phyloP scores from a whole-genome alignment of 1,140 invertebrate genomes.

The Scaptomyza montana region DNA sequence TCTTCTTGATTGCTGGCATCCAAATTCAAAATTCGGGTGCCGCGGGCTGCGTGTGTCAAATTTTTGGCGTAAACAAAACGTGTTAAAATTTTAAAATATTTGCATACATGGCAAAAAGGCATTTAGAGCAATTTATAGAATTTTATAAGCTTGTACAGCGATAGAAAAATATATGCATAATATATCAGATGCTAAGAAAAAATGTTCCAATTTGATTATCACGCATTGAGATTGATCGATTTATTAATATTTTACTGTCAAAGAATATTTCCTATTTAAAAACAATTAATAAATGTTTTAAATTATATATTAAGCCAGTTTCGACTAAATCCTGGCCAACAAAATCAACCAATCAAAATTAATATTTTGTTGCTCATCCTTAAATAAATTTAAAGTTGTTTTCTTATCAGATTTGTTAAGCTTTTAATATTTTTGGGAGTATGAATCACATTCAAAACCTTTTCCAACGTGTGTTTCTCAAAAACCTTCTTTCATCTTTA shows the following conservation, averaged over 20 bases:
- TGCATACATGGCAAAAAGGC: constrained; percentile 33
- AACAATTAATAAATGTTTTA: too few relatives aligned
- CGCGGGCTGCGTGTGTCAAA: constrained; percentile 44
- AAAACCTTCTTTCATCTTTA: constrained; percentile 50
- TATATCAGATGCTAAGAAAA: constrained; percentile 22
- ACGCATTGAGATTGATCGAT: constrained; percentile 20
- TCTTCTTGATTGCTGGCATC: constrained; percentile 17
- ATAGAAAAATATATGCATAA: constrained; percentile 31
- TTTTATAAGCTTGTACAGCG: constrained; percentile 16
- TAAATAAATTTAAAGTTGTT: too few relatives aligned
- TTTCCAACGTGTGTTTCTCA: neutral
- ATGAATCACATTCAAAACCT: neutral
- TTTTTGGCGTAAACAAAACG: constrained; percentile 54
- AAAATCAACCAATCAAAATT: too few relatives aligned
- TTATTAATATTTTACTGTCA: neutral
- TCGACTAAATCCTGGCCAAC: too few relatives aligned
- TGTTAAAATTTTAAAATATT: constrained; percentile 60
- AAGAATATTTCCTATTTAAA: neutral
- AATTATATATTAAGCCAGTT: too few relatives aligned
- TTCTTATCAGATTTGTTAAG: too few relatives aligned
- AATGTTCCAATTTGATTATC: constrained; percentile 19
- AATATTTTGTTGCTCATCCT: too few relatives aligned
- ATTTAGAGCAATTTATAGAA: constrained; percentile 23
- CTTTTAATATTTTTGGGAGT: neutral
- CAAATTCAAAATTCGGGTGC: constrained; percentile 30